Base-by-base conservation (phyloP, 2,888 invertebrate genomes). In the Saturnia japonica region DNA sequence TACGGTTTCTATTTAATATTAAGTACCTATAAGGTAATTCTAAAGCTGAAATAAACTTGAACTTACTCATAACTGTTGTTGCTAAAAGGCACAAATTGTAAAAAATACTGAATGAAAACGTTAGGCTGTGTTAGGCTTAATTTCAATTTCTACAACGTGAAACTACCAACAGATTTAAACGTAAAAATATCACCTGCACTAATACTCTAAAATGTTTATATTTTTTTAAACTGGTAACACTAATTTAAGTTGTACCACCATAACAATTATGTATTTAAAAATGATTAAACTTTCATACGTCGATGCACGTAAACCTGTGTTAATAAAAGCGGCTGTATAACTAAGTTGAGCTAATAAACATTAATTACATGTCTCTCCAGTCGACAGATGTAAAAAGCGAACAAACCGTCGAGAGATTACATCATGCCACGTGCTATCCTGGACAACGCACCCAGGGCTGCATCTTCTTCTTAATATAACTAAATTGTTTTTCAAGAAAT, bases 401-500 rank as follows among this genome's bases (percentile, higher is more conserved):
- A 69, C 71, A 74, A 74, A 71, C 80, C 80, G 82, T 83, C 78
- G 80, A 81, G 72, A 77, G 82, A 85, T 88, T 85, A 83, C 86
- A 84, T 85, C 84, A 82, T 70, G 80, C 82, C 88, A 86, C 85
- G 88, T 88, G 87, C 83, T 84, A 77, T 85, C 85, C 85, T 83
- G 82, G 78, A 79, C 77, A 79, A 74, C n/a, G 67, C 22, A 0
- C 66, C 40, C 75, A 80, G 80, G 80, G 80, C 72, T 82, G 80
- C 66, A 68, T 3, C 40, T 16, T 25, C 45, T 43, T 45, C 16
- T n/a, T 6, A 34, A 22, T 45, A 3, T n/a, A 7, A 54, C 12
- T 28, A 60, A 28, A 42, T 57, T 45, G 25, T 22, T 51, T 25
- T 60, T 68, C 28, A 2, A 28, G 25, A 60, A 60, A 60, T 60